Evolutionary conservation across 2,113 vertebrate species (phyloP), one percentile per base, ranked within the genome.

Genomic region (Tautogolabrus adspersus): DNA sequence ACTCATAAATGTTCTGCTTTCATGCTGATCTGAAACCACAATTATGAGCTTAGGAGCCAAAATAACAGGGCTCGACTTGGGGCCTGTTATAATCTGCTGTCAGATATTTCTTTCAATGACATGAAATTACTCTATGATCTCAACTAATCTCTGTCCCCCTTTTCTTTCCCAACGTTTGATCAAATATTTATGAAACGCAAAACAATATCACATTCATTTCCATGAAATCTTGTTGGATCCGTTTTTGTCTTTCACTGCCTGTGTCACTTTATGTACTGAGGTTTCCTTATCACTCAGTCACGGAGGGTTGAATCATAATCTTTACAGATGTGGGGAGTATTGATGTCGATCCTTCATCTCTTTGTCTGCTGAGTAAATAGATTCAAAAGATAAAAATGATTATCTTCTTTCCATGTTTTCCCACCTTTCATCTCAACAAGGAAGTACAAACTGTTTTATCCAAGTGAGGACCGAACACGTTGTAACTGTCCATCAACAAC

Each of bases 41-140:
- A 88, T 90, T 90, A 92, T 89, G 84, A 90, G 90, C 86, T 89
- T 82, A 90, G 81, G 82, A 82, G 81, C 85, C 82, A 90, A 86
- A 90, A 92, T 84, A 76, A 85, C 82, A 78, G 82, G 75, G 66
- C 86, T 82, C 79, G 78, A 82, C 83, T 88, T 61, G 58, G 74
- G 69, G 75, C 57, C 58, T 76, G 85, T 83, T 73, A n/a, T 87
- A 85, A 87, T 88, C 88, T 87, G 73, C 83, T 87, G 89, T 90
- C 80, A 87, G 77, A 87, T 87, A 87, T 89, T 88, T 87, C 82
- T 90, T 87, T 91, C 89, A 90, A 55, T 91, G 90, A 90, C 86
- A 90, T 79, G 62, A 91, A 92, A 92, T 87, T 88, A 87, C 65
- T 77, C 79, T 75, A 38, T 91, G 82, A 90, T 88, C 88, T 90